Conservation (phyloP, 2,888 invertebrate genomes). For the Meandrusa payeni region DNA sequence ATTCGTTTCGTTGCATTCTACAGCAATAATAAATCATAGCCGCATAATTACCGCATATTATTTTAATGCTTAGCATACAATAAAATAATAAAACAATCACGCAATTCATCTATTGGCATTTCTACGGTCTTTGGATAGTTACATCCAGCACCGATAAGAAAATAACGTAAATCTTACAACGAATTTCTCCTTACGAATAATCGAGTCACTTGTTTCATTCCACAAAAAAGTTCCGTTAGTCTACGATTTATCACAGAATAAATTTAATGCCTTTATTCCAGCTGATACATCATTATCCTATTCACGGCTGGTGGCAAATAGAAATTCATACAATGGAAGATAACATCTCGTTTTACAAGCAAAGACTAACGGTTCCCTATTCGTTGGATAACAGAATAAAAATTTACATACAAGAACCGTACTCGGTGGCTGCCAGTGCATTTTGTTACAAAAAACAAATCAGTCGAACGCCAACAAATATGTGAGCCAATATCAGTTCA, state of each 20-base stretch:
- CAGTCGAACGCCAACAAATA: conserved; percentile 6
- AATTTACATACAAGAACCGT: conserved; percentile 16
- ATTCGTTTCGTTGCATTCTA: no score
- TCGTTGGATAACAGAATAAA: conserved; percentile 1
- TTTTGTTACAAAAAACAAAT: neutral
- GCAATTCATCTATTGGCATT: no score
- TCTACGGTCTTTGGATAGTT: no score
- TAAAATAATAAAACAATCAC: no score
- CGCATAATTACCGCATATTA: no score
- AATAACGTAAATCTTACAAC: no score
- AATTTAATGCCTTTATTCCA: conserved; percentile 8
- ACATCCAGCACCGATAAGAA: no score
- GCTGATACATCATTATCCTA: conserved; percentile 11
- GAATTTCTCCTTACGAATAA: no score
- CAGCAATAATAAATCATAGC: no score
- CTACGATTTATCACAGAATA: conserved; percentile 2
- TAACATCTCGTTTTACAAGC: conserved; percentile 18
- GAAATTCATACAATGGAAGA: conserved; percentile 24
- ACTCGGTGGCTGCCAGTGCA: neutral
- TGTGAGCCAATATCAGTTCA: conserved; percentile 38
- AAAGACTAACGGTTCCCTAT: conserved; percentile 16
- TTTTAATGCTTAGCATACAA: no score
- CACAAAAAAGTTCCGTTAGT: conserved; percentile 1
- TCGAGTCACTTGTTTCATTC: conserved; percentile 3
- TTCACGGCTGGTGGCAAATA: conserved; percentile 16